phyloP scores from a whole-genome alignment of 1,140 invertebrate species.

The Myzus persicae region DNA sequence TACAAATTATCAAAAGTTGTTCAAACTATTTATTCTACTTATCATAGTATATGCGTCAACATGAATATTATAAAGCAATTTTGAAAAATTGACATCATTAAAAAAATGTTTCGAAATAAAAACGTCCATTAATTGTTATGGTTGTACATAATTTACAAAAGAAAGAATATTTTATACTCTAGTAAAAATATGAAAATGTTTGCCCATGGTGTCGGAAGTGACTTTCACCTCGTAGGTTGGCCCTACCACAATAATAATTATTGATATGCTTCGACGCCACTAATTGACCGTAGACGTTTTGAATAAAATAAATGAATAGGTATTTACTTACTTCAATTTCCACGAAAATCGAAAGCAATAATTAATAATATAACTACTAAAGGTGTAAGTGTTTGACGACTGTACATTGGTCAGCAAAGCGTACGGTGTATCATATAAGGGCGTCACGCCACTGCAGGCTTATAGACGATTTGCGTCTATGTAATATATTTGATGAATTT shows the following conservation, averaged over 20 bases:
- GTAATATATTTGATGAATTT: too few relatives aligned
- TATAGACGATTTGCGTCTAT: too few relatives aligned
- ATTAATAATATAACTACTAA: not conserved
- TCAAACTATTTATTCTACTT: too few relatives aligned
- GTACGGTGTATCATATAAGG: too few relatives aligned
- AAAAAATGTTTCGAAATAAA: too few relatives aligned
- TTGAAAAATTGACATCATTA: too few relatives aligned
- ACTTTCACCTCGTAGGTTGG: not conserved
- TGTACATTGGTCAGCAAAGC: not conserved
- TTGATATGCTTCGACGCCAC: not conserved
- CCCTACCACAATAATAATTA: not conserved
- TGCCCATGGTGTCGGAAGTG: not conserved
- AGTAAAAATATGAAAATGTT: not conserved
- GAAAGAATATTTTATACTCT: not conserved
- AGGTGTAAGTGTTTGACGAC: not conserved
- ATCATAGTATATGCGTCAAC: too few relatives aligned
- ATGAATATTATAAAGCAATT: too few relatives aligned
- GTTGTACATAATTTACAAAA: not conserved
- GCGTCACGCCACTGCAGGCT: too few relatives aligned
- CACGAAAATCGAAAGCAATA: not conserved
- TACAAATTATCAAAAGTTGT: too few relatives aligned
- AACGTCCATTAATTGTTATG: too few relatives aligned
- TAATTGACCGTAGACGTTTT: not conserved
- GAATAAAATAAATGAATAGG: not conserved
- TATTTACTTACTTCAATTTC: not conserved